phyloP scores from a whole-genome alignment of 2,797 vertebrate species.

The Acipenser transmontanus region DNA sequence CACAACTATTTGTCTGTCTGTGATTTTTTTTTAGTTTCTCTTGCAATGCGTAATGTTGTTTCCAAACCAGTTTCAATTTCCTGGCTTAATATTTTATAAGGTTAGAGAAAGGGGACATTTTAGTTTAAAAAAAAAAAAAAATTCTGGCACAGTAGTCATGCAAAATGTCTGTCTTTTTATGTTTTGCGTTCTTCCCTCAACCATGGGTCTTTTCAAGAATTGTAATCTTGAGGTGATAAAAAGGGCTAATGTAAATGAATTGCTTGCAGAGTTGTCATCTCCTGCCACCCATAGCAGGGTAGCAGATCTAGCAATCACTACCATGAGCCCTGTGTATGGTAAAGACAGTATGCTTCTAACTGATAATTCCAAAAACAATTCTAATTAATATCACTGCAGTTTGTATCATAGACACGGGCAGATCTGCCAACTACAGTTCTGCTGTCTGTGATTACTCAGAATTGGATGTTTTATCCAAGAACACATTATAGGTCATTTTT shows the following conservation, averaged over 20 bases:
- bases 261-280: slow-evolving; percentile 45
- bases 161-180: slow-evolving; percentile 12
- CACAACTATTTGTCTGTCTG: too few species aligned
- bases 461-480: slow-evolving; percentile 40
- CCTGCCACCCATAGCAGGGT: slow-evolving; percentile 48
- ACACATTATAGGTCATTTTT: too few species aligned
- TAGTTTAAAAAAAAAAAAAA: neutral
- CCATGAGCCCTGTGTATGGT: slow-evolving; percentile 46
- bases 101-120: neutral
- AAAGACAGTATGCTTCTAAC: slow-evolving; percentile 47
- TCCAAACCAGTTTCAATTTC: too few species aligned
- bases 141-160: neutral
- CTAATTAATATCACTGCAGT: slow-evolving; percentile 23
- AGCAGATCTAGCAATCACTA: slow-evolving; percentile 50
- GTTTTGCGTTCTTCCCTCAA: slow-evolving; percentile 30
- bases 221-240: slow-evolving; percentile 33
- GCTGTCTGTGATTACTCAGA: slow-evolving; percentile 40
- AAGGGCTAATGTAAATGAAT: slow-evolving; percentile 48
- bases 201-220: slow-evolving; percentile 40
- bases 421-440: slow-evolving; percentile 40
- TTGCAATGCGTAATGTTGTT: too few species aligned
- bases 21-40: too few species aligned
- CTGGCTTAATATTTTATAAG: neutral
- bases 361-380: slow-evolving; percentile 39
- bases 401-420: slow-evolving; percentile 37